These are phyloP conservation scores for Micrasema longulum DNA, from an alignment of 1,140 invertebrate genomes.

Conservation along the genomic window DNA sequence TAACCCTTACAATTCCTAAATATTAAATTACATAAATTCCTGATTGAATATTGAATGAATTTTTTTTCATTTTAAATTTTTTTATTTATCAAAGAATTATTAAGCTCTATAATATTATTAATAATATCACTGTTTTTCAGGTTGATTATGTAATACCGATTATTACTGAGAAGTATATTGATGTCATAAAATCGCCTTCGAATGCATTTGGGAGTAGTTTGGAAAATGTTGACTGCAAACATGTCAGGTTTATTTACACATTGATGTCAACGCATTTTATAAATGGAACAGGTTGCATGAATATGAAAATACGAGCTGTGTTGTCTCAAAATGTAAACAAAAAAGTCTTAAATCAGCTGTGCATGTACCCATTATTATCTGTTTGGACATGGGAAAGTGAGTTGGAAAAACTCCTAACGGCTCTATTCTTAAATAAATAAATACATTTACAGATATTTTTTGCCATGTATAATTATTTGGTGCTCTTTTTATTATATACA, in stretches of 20 bases:
- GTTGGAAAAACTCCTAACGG: slow-evolving; percentile 41
- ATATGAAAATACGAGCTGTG: slow-evolving; percentile 65
- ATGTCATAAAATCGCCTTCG: slow-evolving; percentile 60
- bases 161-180: slow-evolving; percentile 63
- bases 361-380: slow-evolving; percentile 62
- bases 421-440: slow-evolving; percentile 18
- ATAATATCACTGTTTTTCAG: slow-evolving; percentile 58
- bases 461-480: too few species aligned
- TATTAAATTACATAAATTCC: too few species aligned
- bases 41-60: too few species aligned
- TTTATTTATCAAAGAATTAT: too few species aligned
- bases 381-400: slow-evolving; percentile 64
- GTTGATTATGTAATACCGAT: slow-evolving; percentile 65
- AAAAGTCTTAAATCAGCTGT: slow-evolving; percentile 59
- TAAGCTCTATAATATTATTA: too few species aligned
- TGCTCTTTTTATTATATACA: too few species aligned
- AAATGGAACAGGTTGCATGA: slow-evolving; percentile 63
- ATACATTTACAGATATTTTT: too few species aligned
- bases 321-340: slow-evolving; percentile 60
- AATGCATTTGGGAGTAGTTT: slow-evolving; percentile 58
- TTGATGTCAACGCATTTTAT: slow-evolving; percentile 65
- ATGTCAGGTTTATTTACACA: slow-evolving; percentile 66
- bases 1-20: too few species aligned
- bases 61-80: too few species aligned
- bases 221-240: slow-evolving; percentile 65